Conservation (phyloP, 2,113 vertebrate genomes). For the Corythornis cristatus region DNA sequence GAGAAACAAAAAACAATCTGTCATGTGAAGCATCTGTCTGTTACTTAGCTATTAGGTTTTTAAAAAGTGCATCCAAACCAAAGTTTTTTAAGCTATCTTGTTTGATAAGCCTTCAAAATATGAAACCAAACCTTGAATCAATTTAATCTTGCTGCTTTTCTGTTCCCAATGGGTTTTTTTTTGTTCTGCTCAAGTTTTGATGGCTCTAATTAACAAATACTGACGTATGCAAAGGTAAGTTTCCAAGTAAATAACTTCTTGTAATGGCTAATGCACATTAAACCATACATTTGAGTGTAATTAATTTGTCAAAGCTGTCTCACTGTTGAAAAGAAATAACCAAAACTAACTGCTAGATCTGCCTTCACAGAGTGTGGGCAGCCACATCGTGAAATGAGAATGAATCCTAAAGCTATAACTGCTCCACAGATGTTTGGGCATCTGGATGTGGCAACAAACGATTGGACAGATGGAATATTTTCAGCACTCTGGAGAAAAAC, state of each 20-base stretch:
- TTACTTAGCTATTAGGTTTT: background rate
- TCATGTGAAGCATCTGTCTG: background rate
- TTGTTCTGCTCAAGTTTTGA: background rate
- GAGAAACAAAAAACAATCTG: background rate
- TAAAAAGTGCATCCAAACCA: background rate
- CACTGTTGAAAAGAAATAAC: background rate
- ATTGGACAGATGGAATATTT: slow-evolving; percentile 98
- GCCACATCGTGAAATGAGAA: slow-evolving; percentile 95
- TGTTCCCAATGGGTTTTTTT: background rate
- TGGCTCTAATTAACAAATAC: background rate
- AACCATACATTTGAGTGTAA: background rate
- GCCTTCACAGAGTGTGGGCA: slow-evolving; percentile 85
- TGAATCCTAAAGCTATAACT: slow-evolving; percentile 99
- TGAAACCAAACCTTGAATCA: background rate
- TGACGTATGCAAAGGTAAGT: background rate
- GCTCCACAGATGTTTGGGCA: slow-evolving; percentile 96
- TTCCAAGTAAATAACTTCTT: background rate
- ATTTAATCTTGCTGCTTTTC: background rate
- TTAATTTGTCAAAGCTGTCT: background rate
- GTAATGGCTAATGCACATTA: background rate
- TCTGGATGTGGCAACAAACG: slow-evolving; percentile 93
- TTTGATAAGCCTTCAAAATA: background rate
- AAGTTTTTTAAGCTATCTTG: background rate
- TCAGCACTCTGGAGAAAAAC: slow-evolving; percentile 97
- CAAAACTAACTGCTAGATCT: background rate